Evolutionary conservation across 2,888 invertebrate species (phyloP).

Genomic region (Stenodera caucasica): DNA sequence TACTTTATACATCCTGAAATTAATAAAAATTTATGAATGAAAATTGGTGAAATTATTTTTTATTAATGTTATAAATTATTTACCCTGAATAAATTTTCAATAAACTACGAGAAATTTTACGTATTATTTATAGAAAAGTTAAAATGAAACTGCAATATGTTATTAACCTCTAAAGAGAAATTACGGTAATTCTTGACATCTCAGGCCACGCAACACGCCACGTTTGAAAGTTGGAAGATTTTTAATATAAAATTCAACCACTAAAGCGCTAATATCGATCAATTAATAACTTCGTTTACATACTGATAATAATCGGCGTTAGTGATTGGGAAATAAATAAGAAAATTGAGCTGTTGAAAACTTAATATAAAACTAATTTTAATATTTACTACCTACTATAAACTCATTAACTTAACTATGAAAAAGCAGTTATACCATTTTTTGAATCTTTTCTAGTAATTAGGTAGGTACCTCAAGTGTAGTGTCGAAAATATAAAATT

Average conservation of each 20-base stretch:
- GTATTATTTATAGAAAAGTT: not conserved
- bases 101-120: not conserved
- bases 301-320: too few species aligned
- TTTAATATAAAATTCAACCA: not conserved
- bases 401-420: too few species aligned
- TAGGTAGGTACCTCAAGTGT: too few species aligned
- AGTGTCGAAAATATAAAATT: too few species aligned
- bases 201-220: slow-evolving; percentile 12
- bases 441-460: too few species aligned
- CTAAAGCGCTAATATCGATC: not conserved
- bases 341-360: too few species aligned
- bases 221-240: slow-evolving; percentile 3
- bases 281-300: too few species aligned
- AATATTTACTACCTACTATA: too few species aligned
- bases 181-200: not conserved
- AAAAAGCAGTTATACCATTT: too few species aligned
- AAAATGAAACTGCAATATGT: not conserved
- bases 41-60: slow-evolving; percentile 5
- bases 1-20: slow-evolving; percentile 36
- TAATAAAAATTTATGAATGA: slow-evolving; percentile 9
- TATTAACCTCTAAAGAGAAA: not conserved
- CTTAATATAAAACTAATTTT: too few species aligned
- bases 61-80: not conserved
- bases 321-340: too few species aligned
- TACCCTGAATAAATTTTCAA: not conserved